These are phyloP conservation scores for Lethenteron camtschaticum DNA, from an alignment of 2,113 vertebrate species.

Conservation along the genomic window DNA sequence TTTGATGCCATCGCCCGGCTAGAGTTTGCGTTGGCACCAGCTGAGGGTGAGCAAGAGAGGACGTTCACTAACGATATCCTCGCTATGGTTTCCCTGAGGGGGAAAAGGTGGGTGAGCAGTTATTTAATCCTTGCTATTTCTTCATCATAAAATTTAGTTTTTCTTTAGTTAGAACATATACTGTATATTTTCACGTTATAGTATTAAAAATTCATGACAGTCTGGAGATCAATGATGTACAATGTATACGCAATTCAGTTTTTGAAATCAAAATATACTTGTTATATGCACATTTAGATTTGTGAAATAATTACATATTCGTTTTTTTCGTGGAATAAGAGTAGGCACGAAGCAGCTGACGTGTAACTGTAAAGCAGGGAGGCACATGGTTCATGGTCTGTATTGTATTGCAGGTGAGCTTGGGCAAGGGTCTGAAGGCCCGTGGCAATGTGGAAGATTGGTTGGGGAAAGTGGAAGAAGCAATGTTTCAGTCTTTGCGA, in stretches of 20 bases:
- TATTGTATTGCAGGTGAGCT: constrained; percentile 21
- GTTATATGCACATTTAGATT: no score
- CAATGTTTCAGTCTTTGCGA: constrained; percentile 35
- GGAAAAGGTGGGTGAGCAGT: constrained; percentile 27
- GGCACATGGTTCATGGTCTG: no score
- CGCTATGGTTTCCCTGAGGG: constrained; percentile 47
- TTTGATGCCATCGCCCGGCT: constrained; percentile 42
- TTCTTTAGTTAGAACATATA: background rate
- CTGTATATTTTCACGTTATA: background rate
- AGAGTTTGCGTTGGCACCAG: constrained; percentile 30
- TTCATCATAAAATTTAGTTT: background rate
- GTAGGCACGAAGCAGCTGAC: no score
- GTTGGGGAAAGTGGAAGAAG: constrained; percentile 52
- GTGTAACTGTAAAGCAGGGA: no score
- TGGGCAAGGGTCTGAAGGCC: constrained; percentile 43
- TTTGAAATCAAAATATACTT: no score
- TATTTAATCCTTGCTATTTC: background rate
- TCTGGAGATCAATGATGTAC: no score
- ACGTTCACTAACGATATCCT: constrained; percentile 41
- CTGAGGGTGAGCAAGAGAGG: constrained; percentile 23
- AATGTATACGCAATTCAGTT: no score
- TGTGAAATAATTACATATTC: no score
- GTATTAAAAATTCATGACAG: background rate
- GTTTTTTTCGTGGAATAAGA: no score
- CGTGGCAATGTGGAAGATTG: constrained; percentile 51